Evolutionary conservation across 2,797 vertebrate genomes (phyloP), one percentile per base, ranked within the genome.

Genomic region (Lagocephalus sceleratus): DNA sequence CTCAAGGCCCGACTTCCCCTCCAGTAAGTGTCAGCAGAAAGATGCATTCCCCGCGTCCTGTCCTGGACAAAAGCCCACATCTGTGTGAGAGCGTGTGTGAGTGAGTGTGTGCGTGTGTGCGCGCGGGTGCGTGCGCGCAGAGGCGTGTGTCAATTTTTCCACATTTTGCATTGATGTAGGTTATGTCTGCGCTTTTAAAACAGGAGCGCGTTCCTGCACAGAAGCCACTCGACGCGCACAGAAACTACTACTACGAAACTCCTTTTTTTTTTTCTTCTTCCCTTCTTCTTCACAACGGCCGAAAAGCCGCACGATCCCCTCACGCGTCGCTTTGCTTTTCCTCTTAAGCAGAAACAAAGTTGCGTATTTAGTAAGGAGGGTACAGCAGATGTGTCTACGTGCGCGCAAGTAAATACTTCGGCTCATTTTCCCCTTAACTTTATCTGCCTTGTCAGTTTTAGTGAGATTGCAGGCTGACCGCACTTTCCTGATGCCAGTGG

Each of bases 1-100:
- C 90, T 88, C 82, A 85, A 89, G 90, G 87, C 87, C 77, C 82
- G 71, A 92, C 91, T 94, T 94, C 92, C 93, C 88, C 82, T 88
- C 73, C 66, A 58, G 67, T 80, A 63, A 75, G 71, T 76, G 85
- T 85, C 81, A 51, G 45, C 83, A 66, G 21, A 72, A 88, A 86
- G 86, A 91, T 88, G 83, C 79, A 64, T 88, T 89, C 49, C 53
- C 77, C 77, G 76, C 49, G 71, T 5, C 78, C 65, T 78, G 60
- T 66, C 47, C 66, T 64, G 54, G 71, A 59, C 66, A 66, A 63
- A 81, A 70, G 69, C 21, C 46, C 9, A 19, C n/a, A 43, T 20
- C 6, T 40, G 53, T 56, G 49, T 59, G 23, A 66, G 57, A 57
- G 51, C 67, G 19, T 20, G 47, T 60, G 54, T 53, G 42, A 51